Base-by-base conservation (phyloP, 2,888 invertebrate genomes). In the Tetragnatha montana region DNA sequence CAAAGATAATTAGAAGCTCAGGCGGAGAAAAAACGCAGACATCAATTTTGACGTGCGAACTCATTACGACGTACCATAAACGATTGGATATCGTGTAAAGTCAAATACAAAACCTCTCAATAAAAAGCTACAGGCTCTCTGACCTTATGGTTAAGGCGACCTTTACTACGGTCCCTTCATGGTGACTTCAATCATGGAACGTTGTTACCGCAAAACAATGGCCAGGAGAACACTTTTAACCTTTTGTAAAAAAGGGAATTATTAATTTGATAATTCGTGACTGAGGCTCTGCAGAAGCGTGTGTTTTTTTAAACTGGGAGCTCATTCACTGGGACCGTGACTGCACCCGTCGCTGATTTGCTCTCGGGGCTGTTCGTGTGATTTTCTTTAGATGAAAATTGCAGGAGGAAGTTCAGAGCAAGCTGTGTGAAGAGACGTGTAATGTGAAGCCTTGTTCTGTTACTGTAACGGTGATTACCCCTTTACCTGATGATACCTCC, bases 181-280 rank as follows among this genome's bases (percentile, higher is more conserved):
- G 76, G 35, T 78, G 69, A 68, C 78, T 49, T 76, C 82, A 88
- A 88, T 88, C 87, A 88, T 70, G 51, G 60, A 78, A 21, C 35
- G 75, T 14, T 35, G 71, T 60, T 71, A 35, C 50, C 35, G 47
- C 70, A 60, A 83, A 74, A 88, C 88, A 88, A 88, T 88, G 22
- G 84, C 60, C 17, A 68, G 21, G 19, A 47, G 60, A 75, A 84
- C 80, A 50, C 78, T 88, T 88, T 84, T 84, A 84, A 84, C 83
- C 84, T 84, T 74, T 71, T 84, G 80, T 51, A 21, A 35, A 74
- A 71, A 51, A 83, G 35, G 71, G 76, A 88, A 88, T 88, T 88
- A 83, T 84, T 84, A 88, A 88, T 88, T 83, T 80, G 78, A 80
- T 80, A 79, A 75, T 71, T 84, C 88, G 88, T 88, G 88, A 88